Base-by-base conservation (phyloP, 2,888 invertebrate genomes). In the Polia nebulosa region DNA sequence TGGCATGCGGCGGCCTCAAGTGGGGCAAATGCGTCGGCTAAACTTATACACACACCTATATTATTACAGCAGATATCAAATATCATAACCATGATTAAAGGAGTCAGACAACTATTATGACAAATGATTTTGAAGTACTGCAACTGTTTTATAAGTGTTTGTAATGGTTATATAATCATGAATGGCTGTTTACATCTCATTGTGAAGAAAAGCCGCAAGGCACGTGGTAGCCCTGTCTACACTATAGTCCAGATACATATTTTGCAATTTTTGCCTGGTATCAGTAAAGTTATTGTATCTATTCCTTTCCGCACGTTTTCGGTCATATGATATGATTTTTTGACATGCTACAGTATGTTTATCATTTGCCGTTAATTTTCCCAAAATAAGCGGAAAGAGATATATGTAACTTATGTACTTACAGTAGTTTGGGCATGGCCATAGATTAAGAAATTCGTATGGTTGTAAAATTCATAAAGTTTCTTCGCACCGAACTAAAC, bases 1-100 rank as follows among this genome's bases (percentile, higher is more conserved):
- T 99, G 96, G 97, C 98, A 1, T 99, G 99, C 88, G 99, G 99
- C 13, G 98, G 98, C 2, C 94, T 98, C 13, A 96, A 97, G 64
- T 98, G 98, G 98, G 96, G 97, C 85, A 95, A 96, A 13, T 98
- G 98, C 87, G 91, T 97, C 47, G 95, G 96, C 80, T 95, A 92
- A 74, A 58, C 57, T 76, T 66, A 63, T 61, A 80, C 53, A 72
- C 70, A 64, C 41, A 69, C 20, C 60, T 75, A 65, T 65, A 60
- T 68, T 67, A 71, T 20, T 64, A 74, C 29, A 53, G 17, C 78
- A 51, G 56, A 65, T 72, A 72, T 68, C 65, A 65, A 61, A 72
- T 66, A 73, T 64, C 62, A 76, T 72, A 44, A 62, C 13, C 36
- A 29, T 68, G 17, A 45, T 29, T 57, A 52, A 44, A 56, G 25